Percentiles rank a stretch among this genome's conserved stretches.
Evolutionary conservation across 2,888 invertebrate genomes (phyloP).

Genomic region (Cephus rjabovi): DNA sequence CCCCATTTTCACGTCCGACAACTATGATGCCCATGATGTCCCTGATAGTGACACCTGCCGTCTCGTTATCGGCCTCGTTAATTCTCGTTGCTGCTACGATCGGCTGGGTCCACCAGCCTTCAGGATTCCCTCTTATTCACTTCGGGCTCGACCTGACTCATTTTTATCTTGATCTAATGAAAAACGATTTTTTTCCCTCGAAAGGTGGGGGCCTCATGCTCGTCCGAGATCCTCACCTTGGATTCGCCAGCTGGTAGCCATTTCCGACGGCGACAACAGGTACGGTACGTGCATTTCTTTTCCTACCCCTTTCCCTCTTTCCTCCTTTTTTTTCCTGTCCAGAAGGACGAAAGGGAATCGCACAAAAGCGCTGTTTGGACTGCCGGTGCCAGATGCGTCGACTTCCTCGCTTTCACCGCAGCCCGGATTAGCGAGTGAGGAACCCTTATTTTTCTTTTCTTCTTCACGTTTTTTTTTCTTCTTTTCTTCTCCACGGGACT

Average conservation of each 20-base stretch:
- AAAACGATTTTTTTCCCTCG: background rate
- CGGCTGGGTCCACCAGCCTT: background rate
- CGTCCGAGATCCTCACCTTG: background rate
- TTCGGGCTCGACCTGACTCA: background rate
- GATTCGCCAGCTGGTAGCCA: background rate
- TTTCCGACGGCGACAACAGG: background rate
- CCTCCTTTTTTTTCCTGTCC: background rate
- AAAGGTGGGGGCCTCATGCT: background rate
- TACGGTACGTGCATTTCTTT: background rate
- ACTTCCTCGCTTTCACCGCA: slow-evolving; percentile 45
- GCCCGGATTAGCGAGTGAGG: slow-evolving; percentile 34
- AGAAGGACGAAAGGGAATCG: slow-evolving; percentile 12
- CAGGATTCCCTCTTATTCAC: background rate
- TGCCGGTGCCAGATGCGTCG: slow-evolving; percentile 50
- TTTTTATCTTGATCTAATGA: background rate
- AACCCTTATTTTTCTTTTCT: background rate
- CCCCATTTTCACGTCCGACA: background rate
- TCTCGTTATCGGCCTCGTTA: slow-evolving; percentile 57
- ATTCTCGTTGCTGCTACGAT: slow-evolving; percentile 13
- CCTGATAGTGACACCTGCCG: slow-evolving; percentile 48
- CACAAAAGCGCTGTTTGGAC: slow-evolving; percentile 52
- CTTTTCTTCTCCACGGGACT: background rate
- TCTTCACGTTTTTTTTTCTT: slow-evolving; percentile 1
- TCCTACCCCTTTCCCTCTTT: background rate
- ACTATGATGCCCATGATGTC: background rate